Conservation (phyloP, 2,113 vertebrate genomes). For the Brachyistius frenatus region DNA sequence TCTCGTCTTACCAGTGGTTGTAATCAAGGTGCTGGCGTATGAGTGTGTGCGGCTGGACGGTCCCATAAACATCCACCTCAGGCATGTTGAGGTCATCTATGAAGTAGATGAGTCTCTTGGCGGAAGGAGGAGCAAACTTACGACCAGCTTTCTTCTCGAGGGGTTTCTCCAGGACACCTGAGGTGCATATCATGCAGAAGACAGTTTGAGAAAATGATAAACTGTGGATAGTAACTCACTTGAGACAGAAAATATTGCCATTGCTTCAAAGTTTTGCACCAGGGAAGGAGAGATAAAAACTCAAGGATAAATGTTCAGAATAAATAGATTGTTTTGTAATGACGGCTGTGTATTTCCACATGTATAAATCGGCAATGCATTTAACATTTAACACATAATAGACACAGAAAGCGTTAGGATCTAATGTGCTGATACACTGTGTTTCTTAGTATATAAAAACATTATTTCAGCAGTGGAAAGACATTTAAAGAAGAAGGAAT, state of each 20-base stretch:
- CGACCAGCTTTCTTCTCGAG: constrained; percentile 87
- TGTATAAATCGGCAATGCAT: neutral
- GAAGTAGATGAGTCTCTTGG: constrained; percentile 89
- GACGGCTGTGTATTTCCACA: neutral
- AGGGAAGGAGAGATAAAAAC: neutral
- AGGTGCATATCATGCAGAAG: neutral
- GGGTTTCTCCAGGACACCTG: constrained; percentile 86
- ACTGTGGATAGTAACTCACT: neutral
- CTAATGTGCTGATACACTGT: neutral
- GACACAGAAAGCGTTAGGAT: neutral
- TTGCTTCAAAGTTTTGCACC: neutral
- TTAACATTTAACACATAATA: neutral
- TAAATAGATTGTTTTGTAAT: neutral
- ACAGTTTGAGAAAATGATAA: neutral
- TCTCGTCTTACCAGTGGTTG: constrained; percentile 76
- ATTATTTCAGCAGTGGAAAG: neutral
- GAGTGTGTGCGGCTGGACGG: constrained; percentile 85
- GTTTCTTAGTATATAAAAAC: neutral
- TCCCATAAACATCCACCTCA: constrained; percentile 84
- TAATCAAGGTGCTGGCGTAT: constrained; percentile 87
- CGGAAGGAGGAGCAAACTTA: constrained; percentile 84
- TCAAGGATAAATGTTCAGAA: constrained; percentile 6
- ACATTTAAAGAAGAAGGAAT: neutral
- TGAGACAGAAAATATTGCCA: neutral
- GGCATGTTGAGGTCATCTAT: constrained; percentile 88